phyloP scores from a whole-genome alignment of 2,113 vertebrate species.

The Odocoileus virginianus region DNA sequence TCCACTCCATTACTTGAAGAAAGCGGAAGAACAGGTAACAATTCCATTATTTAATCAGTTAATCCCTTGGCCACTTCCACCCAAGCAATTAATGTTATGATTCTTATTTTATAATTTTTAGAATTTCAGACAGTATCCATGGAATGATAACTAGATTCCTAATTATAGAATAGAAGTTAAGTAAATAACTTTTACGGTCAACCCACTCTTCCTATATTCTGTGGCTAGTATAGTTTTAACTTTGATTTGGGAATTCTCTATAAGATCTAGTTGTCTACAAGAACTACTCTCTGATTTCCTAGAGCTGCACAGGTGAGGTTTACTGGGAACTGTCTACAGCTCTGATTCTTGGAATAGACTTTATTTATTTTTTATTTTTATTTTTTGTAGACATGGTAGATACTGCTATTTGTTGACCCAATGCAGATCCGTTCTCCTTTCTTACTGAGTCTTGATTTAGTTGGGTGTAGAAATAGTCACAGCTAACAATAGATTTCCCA shows the following conservation, averaged over 20 bases:
- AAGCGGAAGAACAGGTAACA: not conserved
- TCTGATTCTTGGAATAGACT: not conserved
- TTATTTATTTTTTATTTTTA: not conserved
- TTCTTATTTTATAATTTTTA: not conserved
- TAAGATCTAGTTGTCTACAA: not conserved
- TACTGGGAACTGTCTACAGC: not conserved
- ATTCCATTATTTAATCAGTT: not conserved
- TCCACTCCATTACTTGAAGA: not conserved
- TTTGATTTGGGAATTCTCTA: not conserved
- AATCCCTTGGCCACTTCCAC: not conserved
- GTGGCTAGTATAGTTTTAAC: not conserved
- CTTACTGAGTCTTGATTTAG: not conserved
- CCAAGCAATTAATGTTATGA: not conserved
- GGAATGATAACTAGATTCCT: not conserved
- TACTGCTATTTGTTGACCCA: not conserved
- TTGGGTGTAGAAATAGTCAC: not conserved
- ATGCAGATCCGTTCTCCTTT: not conserved
- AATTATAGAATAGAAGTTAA: not conserved
- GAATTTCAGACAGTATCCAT: not conserved
- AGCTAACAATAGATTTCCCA: not conserved
- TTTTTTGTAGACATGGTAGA: not conserved
- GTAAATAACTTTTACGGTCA: not conserved
- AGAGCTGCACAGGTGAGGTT: not conserved
- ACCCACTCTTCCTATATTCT: not conserved
- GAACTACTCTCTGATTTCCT: not conserved